A percentile compares a stretch with the other conserved stretches of the same genome.
These are phyloP conservation scores for Myotis vivesi DNA, from an alignment of 2,797 vertebrate species.

Conservation along the genomic window DNA sequence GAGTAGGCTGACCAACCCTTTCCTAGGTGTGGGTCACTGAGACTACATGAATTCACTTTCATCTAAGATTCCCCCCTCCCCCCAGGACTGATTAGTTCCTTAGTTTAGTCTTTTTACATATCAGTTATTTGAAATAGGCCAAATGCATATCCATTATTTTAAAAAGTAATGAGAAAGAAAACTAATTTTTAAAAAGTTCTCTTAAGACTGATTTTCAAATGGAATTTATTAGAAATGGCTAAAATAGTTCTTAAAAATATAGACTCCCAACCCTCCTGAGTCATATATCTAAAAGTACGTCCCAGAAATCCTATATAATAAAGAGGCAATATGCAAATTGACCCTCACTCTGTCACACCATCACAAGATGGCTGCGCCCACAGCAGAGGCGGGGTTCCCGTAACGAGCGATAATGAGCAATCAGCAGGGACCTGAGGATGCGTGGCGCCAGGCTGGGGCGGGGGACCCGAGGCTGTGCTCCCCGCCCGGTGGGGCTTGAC, in stretches of 20 bases:
- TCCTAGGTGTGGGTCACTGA: not conserved
- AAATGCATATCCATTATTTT: not conserved
- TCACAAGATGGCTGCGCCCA: too few species aligned
- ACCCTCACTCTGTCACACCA: too few species aligned
- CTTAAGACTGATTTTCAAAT: conserved; percentile 1
- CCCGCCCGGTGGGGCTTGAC: too few species aligned
- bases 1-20: not conserved
- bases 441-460: too few species aligned
- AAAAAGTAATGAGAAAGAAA: conserved; percentile 36
- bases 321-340: too few species aligned
- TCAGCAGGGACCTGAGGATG: too few species aligned
- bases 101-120: conserved; percentile 9
- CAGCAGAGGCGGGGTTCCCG: too few species aligned
- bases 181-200: not conserved
- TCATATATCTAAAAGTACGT: not conserved
- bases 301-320: not conserved
- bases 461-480: too few species aligned
- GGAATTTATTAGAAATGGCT: conserved; percentile 8
- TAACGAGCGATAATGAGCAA: too few species aligned
- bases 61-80: not conserved
- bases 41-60: not conserved
- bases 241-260: not conserved
- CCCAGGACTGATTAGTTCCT: not conserved
- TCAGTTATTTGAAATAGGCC: not conserved
- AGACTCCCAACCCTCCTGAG: not conserved